Evolutionary conservation across 2,888 invertebrate species (phyloP).

Genomic region (Alitta virens): DNA sequence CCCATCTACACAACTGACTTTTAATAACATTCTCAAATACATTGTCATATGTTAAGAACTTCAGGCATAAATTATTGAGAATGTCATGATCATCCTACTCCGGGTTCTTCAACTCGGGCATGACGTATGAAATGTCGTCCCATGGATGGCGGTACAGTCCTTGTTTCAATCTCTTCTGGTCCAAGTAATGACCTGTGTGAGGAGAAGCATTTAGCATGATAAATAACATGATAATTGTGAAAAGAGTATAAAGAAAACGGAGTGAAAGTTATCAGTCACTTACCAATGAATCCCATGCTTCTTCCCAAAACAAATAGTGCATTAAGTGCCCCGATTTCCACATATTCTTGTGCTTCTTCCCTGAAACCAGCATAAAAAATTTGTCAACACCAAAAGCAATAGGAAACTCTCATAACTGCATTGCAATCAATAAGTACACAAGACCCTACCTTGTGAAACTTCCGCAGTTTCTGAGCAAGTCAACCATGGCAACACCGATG

Average conservation of each 20-base stretch:
- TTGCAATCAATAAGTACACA: not conserved
- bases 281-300: slow-evolving; percentile 95
- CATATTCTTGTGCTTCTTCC: slow-evolving; percentile 96
- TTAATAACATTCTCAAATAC: too few species aligned
- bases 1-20: too few species aligned
- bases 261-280: slow-evolving; percentile 30
- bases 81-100: not conserved
- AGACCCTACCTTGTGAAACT: slow-evolving; percentile 78
- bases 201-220: not conserved
- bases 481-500: slow-evolving; percentile 96
- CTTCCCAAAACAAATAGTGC: slow-evolving; percentile 97
- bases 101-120: slow-evolving; percentile 64
- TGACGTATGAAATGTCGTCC: slow-evolving; percentile 94
- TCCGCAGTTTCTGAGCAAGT: slow-evolving; percentile 89
- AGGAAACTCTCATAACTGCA: too few species aligned
- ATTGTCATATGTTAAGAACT: too few species aligned
- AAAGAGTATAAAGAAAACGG: too few species aligned
- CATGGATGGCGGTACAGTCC: slow-evolving; percentile 99
- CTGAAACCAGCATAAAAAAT: slow-evolving; percentile 54
- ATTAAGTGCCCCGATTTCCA: slow-evolving; percentile 96
- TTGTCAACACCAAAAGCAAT: too few species aligned
- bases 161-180: slow-evolving; percentile 97
- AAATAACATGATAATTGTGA: too few species aligned
- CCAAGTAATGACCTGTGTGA: slow-evolving; percentile 83
- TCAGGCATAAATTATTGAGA: too few species aligned